Percentiles rank a stretch among this genome's conserved stretches.
These are phyloP conservation scores for Enteromius radiatus DNA, from an alignment of 2,797 vertebrate genomes.

Conservation along the genomic window DNA sequence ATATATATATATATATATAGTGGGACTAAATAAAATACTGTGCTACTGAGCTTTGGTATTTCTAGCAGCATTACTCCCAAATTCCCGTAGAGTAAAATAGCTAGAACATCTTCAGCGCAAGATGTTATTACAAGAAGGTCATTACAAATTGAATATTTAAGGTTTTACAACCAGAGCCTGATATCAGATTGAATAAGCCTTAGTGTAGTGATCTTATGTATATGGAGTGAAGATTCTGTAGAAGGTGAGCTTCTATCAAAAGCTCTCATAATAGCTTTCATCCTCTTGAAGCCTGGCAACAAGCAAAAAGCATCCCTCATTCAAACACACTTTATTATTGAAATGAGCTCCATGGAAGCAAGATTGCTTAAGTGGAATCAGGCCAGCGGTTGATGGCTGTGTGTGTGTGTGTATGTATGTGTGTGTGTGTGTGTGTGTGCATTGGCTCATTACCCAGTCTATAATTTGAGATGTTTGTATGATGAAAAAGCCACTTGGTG, in stretches of 20 bases:
- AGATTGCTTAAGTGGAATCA: conserved; percentile 50
- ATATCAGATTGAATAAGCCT: background rate
- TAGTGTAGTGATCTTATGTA: conserved; percentile 18
- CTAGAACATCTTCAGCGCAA: background rate
- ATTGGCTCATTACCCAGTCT: conserved; percentile 43
- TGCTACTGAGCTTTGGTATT: background rate
- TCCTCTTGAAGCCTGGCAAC: conserved; percentile 49
- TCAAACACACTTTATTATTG: conserved; percentile 54
- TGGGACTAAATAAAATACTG: background rate
- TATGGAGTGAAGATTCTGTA: conserved; percentile 19
- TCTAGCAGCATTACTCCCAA: background rate
- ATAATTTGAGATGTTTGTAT: conserved; percentile 51
- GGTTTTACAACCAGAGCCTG: conserved; percentile 7
- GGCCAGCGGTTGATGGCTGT: conserved; percentile 46
- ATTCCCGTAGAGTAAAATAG: background rate
- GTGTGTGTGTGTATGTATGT: background rate
- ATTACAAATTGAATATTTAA: conserved; percentile 9
- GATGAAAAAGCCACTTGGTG: conserved; percentile 53
- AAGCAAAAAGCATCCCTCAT: conserved; percentile 50
- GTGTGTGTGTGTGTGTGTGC: background rate
- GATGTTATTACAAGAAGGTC: background rate
- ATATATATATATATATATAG: no score
- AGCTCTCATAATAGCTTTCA: conserved; percentile 50
- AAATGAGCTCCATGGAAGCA: conserved; percentile 50
- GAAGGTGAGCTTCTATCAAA: conserved; percentile 45